Evolutionary conservation across 2,888 invertebrate species (phyloP), one percentile per base, ranked within the genome.

Genomic region (Tetranychus piercei): DNA sequence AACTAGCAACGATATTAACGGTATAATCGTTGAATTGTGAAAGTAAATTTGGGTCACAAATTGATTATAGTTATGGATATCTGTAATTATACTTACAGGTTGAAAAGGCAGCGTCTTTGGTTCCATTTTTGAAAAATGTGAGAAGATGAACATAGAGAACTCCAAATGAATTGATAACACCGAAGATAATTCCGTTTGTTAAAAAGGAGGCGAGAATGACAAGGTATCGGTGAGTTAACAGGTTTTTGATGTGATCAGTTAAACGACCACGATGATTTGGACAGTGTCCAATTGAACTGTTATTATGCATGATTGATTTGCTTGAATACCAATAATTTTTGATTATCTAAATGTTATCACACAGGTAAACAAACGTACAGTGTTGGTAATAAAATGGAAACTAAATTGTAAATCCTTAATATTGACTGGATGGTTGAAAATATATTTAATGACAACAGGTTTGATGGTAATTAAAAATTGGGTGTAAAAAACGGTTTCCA

Each of bases 101-200:
- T 85, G 90, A 89, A 79, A 90, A 88, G 45, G 89, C 88, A 0
- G 90, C 88, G 75, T 86, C 85, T n/a, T 83, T 83, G 22, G 75
- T 75, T 11, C 77, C 78, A n/a, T 78, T 77, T 76, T 84, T 81
- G 76, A 92, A 84, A 79, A 87, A 86, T 73, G 86, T 85, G 79
- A 86, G 85, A 71, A 92, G 85, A 78, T 88, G 87, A 8, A 86
- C 85, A 81, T 89, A 90, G 78, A 93, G 86, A 44, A 92, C 88
- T 78, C 92, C 90, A 81, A 90, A 92, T 0, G 90, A 89, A 84
- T 94, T 94, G 80, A 94, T 92, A 71, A 92, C 88, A 72, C 94
- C 92, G 82, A 94, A 93, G 74, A 94, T 85, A 73, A 93, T 88
- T 7, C 94, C 94, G 83, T 94, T 94, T 80, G 90, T 90, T 76